phyloP scores from a whole-genome alignment of 2,797 vertebrate species.

The Enteromius argenteus region DNA sequence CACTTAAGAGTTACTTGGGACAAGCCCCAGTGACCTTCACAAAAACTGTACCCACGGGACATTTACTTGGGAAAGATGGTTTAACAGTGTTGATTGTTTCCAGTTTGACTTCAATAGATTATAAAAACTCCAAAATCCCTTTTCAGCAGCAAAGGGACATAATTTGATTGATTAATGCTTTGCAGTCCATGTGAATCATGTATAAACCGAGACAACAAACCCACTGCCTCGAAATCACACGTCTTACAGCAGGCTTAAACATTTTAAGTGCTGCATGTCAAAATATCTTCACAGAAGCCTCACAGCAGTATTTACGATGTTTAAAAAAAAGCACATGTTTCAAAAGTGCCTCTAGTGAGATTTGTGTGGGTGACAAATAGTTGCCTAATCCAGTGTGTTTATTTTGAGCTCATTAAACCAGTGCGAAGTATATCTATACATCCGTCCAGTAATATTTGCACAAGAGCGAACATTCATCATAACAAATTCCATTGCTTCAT shows the following conservation, averaged over 20 bases:
- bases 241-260: conserved; percentile 10
- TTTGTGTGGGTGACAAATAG: conserved; percentile 45
- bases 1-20: not conserved
- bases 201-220: conserved; percentile 3
- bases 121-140: not conserved
- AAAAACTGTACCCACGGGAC: not conserved
- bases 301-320: conserved; percentile 14
- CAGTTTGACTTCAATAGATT: not conserved
- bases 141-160: not conserved
- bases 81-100: not conserved
- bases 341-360: conserved; percentile 40
- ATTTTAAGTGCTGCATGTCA: conserved; percentile 10
- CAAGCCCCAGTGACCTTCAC: not conserved
- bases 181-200: conserved; percentile 11
- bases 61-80: conserved; percentile 8
- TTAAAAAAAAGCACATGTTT: conserved; percentile 37
- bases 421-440: conserved; percentile 43
- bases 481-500: conserved; percentile 33
- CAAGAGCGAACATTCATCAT: conserved; percentile 23
- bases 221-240: not conserved
- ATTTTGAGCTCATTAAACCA: conserved; percentile 45
- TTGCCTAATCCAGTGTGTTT: conserved; percentile 37
- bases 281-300: conserved; percentile 12
- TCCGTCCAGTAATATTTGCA: conserved; percentile 34
- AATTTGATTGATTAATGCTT: conserved; percentile 6